phyloP scores from a whole-genome alignment of 2,113 vertebrate genomes.

The Monopterus albus region DNA sequence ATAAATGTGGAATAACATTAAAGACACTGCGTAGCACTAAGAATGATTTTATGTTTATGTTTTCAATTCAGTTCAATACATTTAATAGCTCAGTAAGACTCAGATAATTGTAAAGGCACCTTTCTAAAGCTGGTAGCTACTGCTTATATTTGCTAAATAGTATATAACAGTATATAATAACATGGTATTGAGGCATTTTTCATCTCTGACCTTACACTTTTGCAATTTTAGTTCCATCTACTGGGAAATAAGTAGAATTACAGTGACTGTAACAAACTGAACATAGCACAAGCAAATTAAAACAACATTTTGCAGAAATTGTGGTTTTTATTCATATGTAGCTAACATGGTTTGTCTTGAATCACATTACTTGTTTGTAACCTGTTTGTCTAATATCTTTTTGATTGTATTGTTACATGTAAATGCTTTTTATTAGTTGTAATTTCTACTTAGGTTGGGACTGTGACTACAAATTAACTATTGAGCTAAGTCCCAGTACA shows the following conservation, averaged over 20 bases:
- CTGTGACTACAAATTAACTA: no score
- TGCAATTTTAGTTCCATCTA: constrained; percentile 53
- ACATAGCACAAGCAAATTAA: not conserved
- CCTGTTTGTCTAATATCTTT: no score
- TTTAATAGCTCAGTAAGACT: not conserved
- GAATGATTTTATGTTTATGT: not conserved
- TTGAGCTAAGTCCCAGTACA: no score
- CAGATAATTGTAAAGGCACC: not conserved
- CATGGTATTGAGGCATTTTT: no score
- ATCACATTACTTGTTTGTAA: no score
- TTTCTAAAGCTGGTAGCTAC: not conserved
- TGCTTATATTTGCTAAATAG: no score
- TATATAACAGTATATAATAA: no score
- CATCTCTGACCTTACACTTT: not conserved
- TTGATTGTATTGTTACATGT: no score
- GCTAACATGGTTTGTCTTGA: not conserved
- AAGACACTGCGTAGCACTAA: not conserved
- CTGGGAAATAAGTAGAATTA: not conserved
- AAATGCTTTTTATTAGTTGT: no score
- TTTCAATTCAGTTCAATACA: no score
- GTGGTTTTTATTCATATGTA: not conserved
- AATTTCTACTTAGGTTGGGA: no score
- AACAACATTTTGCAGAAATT: no score
- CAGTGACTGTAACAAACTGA: not conserved
- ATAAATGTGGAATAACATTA: not conserved